A percentile compares a stretch with the other conserved stretches of the same genome.
Conservation (phyloP, 2,797 vertebrate species). For the Enteromius treurensis region DNA sequence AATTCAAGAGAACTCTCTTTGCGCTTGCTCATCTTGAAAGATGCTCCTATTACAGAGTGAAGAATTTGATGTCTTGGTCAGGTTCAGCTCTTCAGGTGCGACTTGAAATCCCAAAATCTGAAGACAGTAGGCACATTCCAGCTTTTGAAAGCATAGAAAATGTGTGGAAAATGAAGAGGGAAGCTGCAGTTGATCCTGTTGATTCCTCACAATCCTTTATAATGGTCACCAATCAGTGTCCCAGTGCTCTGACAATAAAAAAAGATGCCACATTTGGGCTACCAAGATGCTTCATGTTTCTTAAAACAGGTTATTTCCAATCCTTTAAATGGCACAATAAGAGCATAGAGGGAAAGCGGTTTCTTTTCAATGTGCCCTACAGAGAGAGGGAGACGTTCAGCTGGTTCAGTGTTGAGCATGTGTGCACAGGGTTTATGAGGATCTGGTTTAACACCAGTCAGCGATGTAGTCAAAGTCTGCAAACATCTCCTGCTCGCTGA, state of each 20-base stretch:
- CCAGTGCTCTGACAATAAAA: conserved; percentile 80
- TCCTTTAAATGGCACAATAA: conserved; percentile 80
- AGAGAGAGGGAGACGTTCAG: conserved; percentile 50
- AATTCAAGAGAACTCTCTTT: conserved; percentile 50
- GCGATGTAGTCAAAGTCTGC: conserved; percentile 98
- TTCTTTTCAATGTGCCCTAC: conserved; percentile 57
- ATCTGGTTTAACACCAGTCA: conserved; percentile 93
- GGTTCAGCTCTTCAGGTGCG: conserved; percentile 7
- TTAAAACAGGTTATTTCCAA: conserved; percentile 59
- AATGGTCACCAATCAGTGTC: conserved; percentile 65
- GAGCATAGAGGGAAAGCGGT: conserved; percentile 51
- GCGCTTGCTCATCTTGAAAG: not conserved
- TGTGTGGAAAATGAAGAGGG: conserved; percentile 13
- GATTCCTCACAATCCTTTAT: conserved; percentile 39
- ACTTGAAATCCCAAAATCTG: conserved; percentile 16
- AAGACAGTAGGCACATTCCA: conserved; percentile 30
- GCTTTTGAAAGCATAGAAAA: conserved; percentile 27
- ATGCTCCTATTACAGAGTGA: not conserved
- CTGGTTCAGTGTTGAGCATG: conserved; percentile 78
- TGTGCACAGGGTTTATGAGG: conserved; percentile 45
- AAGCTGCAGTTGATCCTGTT: conserved; percentile 38
- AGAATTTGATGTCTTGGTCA: conserved; percentile 7
- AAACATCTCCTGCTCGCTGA: conserved; percentile 93
- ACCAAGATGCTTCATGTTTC: conserved; percentile 54
- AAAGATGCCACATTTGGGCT: conserved; percentile 66